Evolutionary conservation across 2,113 vertebrate genomes (phyloP).

Genomic region (Cervus canadensis): DNA sequence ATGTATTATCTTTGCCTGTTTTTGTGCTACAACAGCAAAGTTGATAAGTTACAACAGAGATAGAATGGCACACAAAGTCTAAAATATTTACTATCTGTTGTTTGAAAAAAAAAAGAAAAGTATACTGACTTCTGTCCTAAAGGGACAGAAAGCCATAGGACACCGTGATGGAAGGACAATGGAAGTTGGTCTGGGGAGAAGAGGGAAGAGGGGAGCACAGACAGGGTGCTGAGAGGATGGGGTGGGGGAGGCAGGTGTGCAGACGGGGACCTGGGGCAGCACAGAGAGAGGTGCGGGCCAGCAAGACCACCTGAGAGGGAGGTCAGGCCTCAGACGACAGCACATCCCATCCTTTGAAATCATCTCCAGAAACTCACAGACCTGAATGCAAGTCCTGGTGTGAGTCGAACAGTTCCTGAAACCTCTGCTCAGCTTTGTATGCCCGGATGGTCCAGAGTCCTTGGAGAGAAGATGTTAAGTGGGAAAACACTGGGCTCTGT

Average conservation of each 20-base stretch:
- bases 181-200: neutral
- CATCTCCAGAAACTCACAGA: slow-evolving; percentile 67
- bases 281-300: neutral
- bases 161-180: neutral
- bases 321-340: neutral
- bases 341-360: neutral
- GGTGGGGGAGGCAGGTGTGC: neutral
- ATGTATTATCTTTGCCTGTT: neutral
- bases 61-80: rapidly evolving
- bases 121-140: neutral
- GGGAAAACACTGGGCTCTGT: neutral
- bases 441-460: neutral
- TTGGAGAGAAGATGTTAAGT: neutral
- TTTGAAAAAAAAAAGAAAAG: neutral
- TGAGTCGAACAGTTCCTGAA: slow-evolving; percentile 83
- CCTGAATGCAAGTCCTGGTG: slow-evolving; percentile 96
- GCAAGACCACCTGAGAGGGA: neutral
- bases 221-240: neutral
- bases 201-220: rapidly evolving
- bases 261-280: rapidly evolving
- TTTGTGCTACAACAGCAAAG: neutral
- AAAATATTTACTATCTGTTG: neutral
- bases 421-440: neutral
- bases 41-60: rapidly evolving
- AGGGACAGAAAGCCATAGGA: neutral